Conservation (phyloP, 2,797 vertebrate species). For the Anas capensis region DNA sequence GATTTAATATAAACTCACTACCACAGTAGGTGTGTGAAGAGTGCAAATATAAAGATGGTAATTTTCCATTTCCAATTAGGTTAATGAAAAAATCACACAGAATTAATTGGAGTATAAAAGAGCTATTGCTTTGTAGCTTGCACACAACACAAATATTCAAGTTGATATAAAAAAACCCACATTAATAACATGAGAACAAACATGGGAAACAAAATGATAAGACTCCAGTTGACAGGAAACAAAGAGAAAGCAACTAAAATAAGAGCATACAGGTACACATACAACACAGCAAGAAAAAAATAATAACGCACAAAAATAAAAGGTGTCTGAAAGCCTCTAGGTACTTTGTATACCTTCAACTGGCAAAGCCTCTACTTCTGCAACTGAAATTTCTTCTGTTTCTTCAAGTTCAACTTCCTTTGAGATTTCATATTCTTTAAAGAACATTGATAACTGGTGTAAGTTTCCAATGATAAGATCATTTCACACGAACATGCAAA, state of each 20-base stretch:
- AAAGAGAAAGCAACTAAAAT: background rate
- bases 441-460: slow-evolving; percentile 75
- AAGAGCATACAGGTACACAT: background rate
- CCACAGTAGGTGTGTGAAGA: background rate
- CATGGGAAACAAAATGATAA: background rate
- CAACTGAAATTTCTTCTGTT: slow-evolving; percentile 66
- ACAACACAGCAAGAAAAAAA: slow-evolving; percentile 44
- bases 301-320: slow-evolving; percentile 21
- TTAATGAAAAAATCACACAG: background rate
- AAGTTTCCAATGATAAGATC: slow-evolving; percentile 42
- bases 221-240: background rate
- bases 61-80: slow-evolving; percentile 7
- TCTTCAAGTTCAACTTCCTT: slow-evolving; percentile 73
- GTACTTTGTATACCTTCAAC: slow-evolving; percentile 74
- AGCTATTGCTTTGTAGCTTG: background rate
- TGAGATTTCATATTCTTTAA: slow-evolving; percentile 80
- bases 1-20: slow-evolving; percentile 60
- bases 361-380: slow-evolving; percentile 69
- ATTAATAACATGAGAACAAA: slow-evolving; percentile 18
- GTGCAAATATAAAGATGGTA: background rate
- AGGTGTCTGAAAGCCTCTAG: background rate
- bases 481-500: slow-evolving; percentile 16
- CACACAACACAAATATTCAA: background rate
- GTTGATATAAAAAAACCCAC: background rate
- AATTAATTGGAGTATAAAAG: slow-evolving; percentile 25